Base-by-base conservation (phyloP, 1,140 invertebrate genomes). In the Bombus vancouverensis region DNA sequence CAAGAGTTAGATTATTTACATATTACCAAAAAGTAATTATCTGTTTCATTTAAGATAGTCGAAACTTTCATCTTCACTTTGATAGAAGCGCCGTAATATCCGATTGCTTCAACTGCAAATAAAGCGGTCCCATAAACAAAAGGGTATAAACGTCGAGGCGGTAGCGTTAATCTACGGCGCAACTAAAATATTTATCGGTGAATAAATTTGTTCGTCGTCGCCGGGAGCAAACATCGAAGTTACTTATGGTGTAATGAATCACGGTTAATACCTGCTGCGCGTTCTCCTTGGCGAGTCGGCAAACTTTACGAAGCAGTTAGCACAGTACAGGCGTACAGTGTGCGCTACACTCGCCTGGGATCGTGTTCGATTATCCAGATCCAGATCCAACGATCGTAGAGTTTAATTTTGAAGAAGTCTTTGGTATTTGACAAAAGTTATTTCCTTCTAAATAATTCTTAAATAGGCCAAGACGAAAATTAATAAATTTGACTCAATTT, bases 241-340 rank as follows among this genome's bases (percentile, higher is more conserved):
- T 82, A 82, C 70, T 82, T 82, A 82, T 39, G 53, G 65, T 47
- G 77, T 80, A 80, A 66, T 68, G 77, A 80, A 80, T 80, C 77
- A 68, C 77, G 62, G 42, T 34, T 80, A 70, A 80, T 68, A 80
- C 65, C n/a, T 37, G 62, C 32, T 25, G 34, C 39, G n/a, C 39
- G 77, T 53, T 53, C 77, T 80, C 77, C 65, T 80, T 68, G 77
- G 62, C 44, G 77, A 80, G 32, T 53, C 25, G 62, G 62, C 65
- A 80, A 80, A 80, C 77, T 80, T 77, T 62, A 73, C 42, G 71
- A 39, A 39, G 37, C 75, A 57, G 75, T 77, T 80, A 37, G 37
- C 65, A 32, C 8, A 25, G 44, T 65, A 34, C 42, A 37, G 47
- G 32, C 32, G 32, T 37, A 57, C 22, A 34, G 32, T 42, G 22